These are phyloP conservation scores for Hyperoplus lanceolatus DNA, from an alignment of 2,797 vertebrate genomes.

Conservation along the genomic window DNA sequence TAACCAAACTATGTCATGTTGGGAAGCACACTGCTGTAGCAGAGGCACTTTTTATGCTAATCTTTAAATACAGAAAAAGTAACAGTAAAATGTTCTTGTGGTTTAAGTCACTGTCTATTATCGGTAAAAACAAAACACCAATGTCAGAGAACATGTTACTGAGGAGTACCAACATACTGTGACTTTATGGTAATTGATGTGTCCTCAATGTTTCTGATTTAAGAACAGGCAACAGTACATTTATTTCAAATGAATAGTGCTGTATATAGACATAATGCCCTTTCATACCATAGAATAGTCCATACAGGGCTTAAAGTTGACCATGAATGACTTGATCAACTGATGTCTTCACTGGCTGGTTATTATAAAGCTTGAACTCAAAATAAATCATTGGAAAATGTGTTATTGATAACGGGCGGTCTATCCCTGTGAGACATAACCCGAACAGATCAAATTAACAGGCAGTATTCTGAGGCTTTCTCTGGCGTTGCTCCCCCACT, in stretches of 20 bases:
- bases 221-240: not conserved
- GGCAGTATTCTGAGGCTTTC: conserved; percentile 58
- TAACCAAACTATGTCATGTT: not conserved
- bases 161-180: not conserved
- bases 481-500: conserved; percentile 51
- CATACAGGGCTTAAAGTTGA: not conserved
- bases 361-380: conserved; percentile 23
- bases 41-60: too few relatives aligned
- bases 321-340: not conserved
- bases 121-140: not conserved
- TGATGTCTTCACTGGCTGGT: not conserved
- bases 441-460: conserved; percentile 67
- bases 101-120: not conserved
- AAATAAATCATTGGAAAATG: conserved; percentile 15
- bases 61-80: not conserved
- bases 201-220: not conserved
- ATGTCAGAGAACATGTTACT: not conserved
- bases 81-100: not conserved
- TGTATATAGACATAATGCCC: not conserved
- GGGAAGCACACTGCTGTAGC: not conserved
- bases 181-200: not conserved
- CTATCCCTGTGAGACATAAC: conserved; percentile 33
- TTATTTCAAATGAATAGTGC: not conserved
- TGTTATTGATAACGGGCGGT: conserved; percentile 21
- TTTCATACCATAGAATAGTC: not conserved